Conservation (phyloP, 2,797 vertebrate genomes). For the Smutsia temminckii region DNA sequence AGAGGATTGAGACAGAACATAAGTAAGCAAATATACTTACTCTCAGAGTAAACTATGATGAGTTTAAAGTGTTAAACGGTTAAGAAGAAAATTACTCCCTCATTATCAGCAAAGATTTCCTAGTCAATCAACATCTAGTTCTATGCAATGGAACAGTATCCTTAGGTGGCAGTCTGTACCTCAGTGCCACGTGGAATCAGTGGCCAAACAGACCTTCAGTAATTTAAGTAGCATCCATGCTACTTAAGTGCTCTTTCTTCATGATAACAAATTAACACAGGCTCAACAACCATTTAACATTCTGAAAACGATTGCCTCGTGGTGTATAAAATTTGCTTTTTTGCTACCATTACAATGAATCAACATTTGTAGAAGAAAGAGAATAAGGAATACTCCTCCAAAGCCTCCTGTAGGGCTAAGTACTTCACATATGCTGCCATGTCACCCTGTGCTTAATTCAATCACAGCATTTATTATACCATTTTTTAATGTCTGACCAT, state of each 20-base stretch:
- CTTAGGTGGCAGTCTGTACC: not conserved
- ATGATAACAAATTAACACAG: not conserved
- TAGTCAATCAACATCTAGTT: not conserved
- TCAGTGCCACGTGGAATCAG: not conserved
- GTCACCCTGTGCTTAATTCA: not conserved
- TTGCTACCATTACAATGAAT: not conserved
- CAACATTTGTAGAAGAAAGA: not conserved
- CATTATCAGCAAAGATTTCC: conserved; percentile 1
- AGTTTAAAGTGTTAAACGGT: not conserved
- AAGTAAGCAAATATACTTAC: not conserved
- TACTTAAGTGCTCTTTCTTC: not conserved
- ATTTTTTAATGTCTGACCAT: not conserved
- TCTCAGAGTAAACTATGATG: not conserved
- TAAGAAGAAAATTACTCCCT: not conserved
- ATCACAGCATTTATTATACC: not conserved
- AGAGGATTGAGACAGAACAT: not conserved
- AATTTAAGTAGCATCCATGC: not conserved
- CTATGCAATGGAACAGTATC: not conserved
- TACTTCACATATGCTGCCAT: not conserved
- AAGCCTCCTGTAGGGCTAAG: no score
- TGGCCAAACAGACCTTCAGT: not conserved
- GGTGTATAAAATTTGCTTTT: conserved; percentile 9
- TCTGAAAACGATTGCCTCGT: not conserved
- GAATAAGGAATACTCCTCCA: not conserved
- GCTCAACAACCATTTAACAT: not conserved